Evolutionary conservation across 35 echinoderm and acorn worm genomes (phyloP).

Genomic region (Apostichopus parvimensis): DNA sequence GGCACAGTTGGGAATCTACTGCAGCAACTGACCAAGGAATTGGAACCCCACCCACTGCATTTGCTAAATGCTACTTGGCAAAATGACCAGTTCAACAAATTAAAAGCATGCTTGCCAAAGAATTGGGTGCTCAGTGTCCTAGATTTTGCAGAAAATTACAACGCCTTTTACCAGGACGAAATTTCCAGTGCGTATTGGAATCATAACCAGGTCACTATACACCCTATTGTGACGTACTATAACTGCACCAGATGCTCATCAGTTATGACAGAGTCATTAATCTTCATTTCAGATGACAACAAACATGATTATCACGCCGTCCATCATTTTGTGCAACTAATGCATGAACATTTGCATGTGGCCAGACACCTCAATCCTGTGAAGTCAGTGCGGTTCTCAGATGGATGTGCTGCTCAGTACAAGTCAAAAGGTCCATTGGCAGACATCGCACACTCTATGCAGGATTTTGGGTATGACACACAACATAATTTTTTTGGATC

Average conservation of each 20-base stretch:
- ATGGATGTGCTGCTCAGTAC: slow-evolving; percentile 50
- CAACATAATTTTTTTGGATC: slow-evolving; percentile 69
- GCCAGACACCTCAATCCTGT: not conserved
- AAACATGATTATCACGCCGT: slow-evolving; percentile 66
- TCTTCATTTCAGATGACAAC: slow-evolving; percentile 58
- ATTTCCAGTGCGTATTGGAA: slow-evolving; percentile 38
- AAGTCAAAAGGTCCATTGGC: slow-evolving; percentile 60
- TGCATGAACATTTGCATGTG: slow-evolving; percentile 21
- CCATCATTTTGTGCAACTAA: slow-evolving; percentile 31
- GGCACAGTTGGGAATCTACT: not conserved
- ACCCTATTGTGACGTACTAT: slow-evolving; percentile 50
- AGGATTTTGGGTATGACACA: slow-evolving; percentile 27
- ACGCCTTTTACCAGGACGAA: slow-evolving; percentile 28
- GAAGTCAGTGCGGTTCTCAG: slow-evolving; percentile 3
- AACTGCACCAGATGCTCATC: slow-evolving; percentile 34
- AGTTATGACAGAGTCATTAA: slow-evolving; percentile 33
- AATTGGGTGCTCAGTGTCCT: not conserved
- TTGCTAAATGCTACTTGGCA: slow-evolving; percentile 24
- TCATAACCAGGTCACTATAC: slow-evolving; percentile 8
- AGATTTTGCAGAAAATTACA: slow-evolving; percentile 45
- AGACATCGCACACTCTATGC: slow-evolving; percentile 40
- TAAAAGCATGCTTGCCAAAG: not conserved
- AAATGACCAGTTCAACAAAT: not conserved
- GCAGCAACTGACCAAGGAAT: not conserved
- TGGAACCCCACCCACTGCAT: not conserved